phyloP scores from a whole-genome alignment of 1,140 invertebrate genomes.

The Drosophila bipectinata region DNA sequence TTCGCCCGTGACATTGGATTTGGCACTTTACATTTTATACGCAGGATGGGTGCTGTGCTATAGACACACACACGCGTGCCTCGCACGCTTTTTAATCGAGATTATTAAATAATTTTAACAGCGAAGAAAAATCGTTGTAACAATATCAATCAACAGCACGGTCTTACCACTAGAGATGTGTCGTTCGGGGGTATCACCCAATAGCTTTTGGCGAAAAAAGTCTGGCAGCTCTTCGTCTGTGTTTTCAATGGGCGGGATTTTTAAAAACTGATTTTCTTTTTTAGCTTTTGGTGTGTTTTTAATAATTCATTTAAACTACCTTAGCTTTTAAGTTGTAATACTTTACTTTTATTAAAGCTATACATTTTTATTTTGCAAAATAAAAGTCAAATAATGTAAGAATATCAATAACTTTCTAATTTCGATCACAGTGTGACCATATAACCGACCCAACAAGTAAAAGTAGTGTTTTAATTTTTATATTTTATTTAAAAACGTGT shows the following conservation, averaged over 20 bases:
- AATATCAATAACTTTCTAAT: too few species aligned
- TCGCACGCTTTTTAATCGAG: slow-evolving; percentile 35
- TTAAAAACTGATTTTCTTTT: too few species aligned
- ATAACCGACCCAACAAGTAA: too few species aligned
- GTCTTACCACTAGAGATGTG: slow-evolving; percentile 58
- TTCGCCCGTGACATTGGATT: slow-evolving; percentile 20
- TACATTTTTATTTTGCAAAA: too few species aligned
- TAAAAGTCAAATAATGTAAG: too few species aligned
- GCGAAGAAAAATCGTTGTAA: slow-evolving; percentile 69
- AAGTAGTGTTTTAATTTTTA: too few species aligned
- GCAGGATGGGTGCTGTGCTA: slow-evolving; percentile 28
- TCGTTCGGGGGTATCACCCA: slow-evolving; percentile 6
- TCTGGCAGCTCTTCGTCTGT: not conserved
- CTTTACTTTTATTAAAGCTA: too few species aligned
- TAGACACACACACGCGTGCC: slow-evolving; percentile 49
- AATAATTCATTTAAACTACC: too few species aligned
- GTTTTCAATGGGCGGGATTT: too few species aligned
- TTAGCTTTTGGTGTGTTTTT: not conserved
- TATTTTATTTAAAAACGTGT: too few species aligned
- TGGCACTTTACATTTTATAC: slow-evolving; percentile 58
- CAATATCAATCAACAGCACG: slow-evolving; percentile 63
- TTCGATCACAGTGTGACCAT: too few species aligned
- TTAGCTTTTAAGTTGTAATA: too few species aligned
- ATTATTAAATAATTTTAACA: slow-evolving; percentile 49
- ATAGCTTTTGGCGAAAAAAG: slow-evolving; percentile 3